Base-by-base conservation (phyloP, 2,888 invertebrate genomes). In the Salpingus planirostris region DNA sequence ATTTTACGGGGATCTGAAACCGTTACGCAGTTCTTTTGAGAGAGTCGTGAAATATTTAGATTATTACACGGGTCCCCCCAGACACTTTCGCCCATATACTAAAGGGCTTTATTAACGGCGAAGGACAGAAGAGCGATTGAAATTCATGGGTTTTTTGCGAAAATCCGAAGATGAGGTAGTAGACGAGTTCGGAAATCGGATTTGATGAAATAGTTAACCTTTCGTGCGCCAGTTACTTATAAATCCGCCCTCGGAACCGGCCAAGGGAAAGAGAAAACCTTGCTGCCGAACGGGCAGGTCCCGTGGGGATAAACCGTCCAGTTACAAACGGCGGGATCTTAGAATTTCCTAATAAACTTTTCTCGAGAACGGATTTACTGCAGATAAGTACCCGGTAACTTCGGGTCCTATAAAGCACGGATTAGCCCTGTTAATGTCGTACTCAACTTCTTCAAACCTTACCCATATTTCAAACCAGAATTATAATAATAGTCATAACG, bases 281-380 rank as follows among this genome's bases (percentile, higher is more conserved):
- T n/a, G n/a, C n/a, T n/a, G n/a, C n/a, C n/a, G n/a, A n/a, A n/a
- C n/a, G n/a, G 15, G 12, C 14, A n/a, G 24, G 27, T 36, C 36
- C 27, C 35, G 15, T 7, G 31, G 24, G 31, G 24, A 28, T 31
- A 27, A 28, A 24, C 24, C 36, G 36, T 36, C 36, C 31, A 36
- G 31, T 36, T 27, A 28, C 36, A 35, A 35, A 36, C 36, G n/a
- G n/a, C n/a, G 31, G 36, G 36, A 36, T 36, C 36, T 31, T 36
- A 36, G 36, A 36, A 36, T 28, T 36, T 36, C 36, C 36, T 36
- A 36, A 36, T 36, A 36, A 36, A 36, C 31, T 36, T 36, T 36
- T 31, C 36, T 24, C n/a, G 28, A 15, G 31, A 36, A 31, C 36
- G 36, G 36, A 36, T 36, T 36, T 36, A 28, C 36, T 23, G 13